phyloP scores from a whole-genome alignment of 2,888 invertebrate genomes.

The Ypsolopha scabrella region DNA sequence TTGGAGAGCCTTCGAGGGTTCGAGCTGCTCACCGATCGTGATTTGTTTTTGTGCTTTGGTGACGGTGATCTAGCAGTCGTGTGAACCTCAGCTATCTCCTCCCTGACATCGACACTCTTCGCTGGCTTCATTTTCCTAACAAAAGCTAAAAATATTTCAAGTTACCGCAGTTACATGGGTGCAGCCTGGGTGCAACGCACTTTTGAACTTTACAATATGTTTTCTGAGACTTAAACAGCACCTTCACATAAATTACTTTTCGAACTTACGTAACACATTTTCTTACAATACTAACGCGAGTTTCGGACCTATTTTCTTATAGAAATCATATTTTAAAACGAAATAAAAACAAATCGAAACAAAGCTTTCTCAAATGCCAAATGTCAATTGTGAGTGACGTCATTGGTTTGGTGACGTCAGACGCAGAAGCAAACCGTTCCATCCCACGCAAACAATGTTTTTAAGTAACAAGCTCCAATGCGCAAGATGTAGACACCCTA shows the following conservation, averaged over 20 bases:
- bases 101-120: slow-evolving; percentile 41
- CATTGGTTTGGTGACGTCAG: slow-evolving; percentile 42
- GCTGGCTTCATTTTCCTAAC: slow-evolving; percentile 49
- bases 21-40: slow-evolving; percentile 41
- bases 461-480: neutral
- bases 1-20: slow-evolving; percentile 52
- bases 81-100: slow-evolving; percentile 60
- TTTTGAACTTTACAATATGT: neutral
- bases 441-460: slow-evolving; percentile 5
- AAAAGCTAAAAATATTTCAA: slow-evolving; percentile 15
- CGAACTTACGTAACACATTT: neutral
- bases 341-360: slow-evolving; percentile 17
- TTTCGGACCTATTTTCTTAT: slow-evolving; percentile 6
- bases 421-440: slow-evolving; percentile 5
- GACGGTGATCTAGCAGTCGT: slow-evolving; percentile 50
- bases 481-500: no score
- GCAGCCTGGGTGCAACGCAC: neutral
- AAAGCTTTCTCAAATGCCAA: slow-evolving; percentile 22
- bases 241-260: neutral
- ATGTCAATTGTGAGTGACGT: slow-evolving; percentile 39
- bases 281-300: neutral
- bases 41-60: slow-evolving; percentile 40
- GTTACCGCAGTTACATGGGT: slow-evolving; percentile 1
- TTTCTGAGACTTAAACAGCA: neutral
- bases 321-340: slow-evolving; percentile 27